Conservation (phyloP, 1,140 invertebrate species). For the Ostrea edulis region DNA sequence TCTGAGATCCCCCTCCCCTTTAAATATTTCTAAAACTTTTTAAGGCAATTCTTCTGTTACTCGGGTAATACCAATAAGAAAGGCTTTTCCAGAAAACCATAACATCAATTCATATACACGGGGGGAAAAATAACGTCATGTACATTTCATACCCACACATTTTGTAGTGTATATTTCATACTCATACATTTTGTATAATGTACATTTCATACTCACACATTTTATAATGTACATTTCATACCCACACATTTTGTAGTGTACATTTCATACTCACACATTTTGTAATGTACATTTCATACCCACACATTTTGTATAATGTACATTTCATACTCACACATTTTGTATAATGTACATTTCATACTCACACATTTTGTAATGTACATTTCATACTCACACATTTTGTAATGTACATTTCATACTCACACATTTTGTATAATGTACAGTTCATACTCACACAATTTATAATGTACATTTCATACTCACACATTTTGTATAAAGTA, state of each 20-base stretch:
- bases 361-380: conserved; percentile 72
- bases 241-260: conserved; percentile 72
- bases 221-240: conserved; percentile 67
- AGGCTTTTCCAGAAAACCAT: too few species aligned
- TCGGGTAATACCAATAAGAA: too few species aligned
- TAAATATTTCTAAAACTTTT: too few species aligned
- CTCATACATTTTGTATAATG: conserved; percentile 73
- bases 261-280: conserved; percentile 71
- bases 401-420: conserved; percentile 68
- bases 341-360: too few species aligned
- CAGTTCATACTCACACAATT: conserved; percentile 71
- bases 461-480: conserved; percentile 68
- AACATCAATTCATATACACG: too few species aligned
- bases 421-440: conserved; percentile 73
- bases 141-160: conserved; percentile 71
- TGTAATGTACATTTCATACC: conserved; percentile 68
- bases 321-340: conserved; percentile 71
- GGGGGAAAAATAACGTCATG: too few species aligned
- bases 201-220: conserved; percentile 71
- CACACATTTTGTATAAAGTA: conserved; percentile 73
- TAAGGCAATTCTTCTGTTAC: too few species aligned
- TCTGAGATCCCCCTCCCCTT: too few species aligned
- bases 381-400: conserved; percentile 71
- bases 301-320: conserved; percentile 73
- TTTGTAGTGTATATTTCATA: conserved; percentile 67